Evolutionary conservation across 2,888 invertebrate genomes (phyloP).

Genomic region (Pycnomerus fuliginosus): DNA sequence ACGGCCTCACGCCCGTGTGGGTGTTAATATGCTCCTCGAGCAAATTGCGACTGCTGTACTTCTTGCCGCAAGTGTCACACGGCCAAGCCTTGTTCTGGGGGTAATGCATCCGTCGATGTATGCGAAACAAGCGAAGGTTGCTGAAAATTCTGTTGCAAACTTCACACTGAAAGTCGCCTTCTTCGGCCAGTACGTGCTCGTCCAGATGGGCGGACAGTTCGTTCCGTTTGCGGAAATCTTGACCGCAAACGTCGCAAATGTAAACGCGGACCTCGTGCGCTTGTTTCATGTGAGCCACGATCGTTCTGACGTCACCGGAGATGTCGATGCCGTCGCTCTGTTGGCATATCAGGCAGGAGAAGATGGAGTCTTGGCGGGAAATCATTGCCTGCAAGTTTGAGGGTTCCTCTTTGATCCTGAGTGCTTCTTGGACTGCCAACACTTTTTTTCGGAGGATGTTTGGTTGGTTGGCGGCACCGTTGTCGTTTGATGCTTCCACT

Average conservation of each 20-base stretch:
- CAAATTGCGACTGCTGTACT: conserved; percentile 67
- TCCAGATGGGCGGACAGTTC: conserved; percentile 66
- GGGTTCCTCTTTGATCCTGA: conserved; percentile 30
- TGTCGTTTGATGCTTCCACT: conserved; percentile 36
- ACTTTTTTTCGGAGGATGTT: conserved; percentile 43
- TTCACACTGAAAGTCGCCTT: conserved; percentile 65
- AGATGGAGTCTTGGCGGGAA: conserved; percentile 49
- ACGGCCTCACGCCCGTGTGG: conserved; percentile 69
- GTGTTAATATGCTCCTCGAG: conserved; percentile 72
- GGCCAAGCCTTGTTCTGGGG: conserved; percentile 63
- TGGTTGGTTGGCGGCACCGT: conserved; percentile 30
- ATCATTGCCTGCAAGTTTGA: conserved; percentile 32
- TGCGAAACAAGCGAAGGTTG: conserved; percentile 61
- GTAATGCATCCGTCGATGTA: conserved; percentile 66
- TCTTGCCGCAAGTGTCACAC: conserved; percentile 66
- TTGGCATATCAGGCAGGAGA: conserved; percentile 59
- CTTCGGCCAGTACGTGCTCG: conserved; percentile 61
- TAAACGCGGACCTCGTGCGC: conserved; percentile 65
- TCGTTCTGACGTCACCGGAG: conserved; percentile 59
- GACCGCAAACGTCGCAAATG: conserved; percentile 70
- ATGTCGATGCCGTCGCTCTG: conserved; percentile 48
- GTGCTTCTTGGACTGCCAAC: conserved; percentile 5
- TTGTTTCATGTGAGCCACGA: conserved; percentile 62
- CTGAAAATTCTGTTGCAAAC: conserved; percentile 63
- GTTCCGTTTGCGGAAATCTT: conserved; percentile 63